Evolutionary conservation across 2,888 invertebrate species (phyloP), one percentile per base, ranked within the genome.

Genomic region (Megamerina dolium): DNA sequence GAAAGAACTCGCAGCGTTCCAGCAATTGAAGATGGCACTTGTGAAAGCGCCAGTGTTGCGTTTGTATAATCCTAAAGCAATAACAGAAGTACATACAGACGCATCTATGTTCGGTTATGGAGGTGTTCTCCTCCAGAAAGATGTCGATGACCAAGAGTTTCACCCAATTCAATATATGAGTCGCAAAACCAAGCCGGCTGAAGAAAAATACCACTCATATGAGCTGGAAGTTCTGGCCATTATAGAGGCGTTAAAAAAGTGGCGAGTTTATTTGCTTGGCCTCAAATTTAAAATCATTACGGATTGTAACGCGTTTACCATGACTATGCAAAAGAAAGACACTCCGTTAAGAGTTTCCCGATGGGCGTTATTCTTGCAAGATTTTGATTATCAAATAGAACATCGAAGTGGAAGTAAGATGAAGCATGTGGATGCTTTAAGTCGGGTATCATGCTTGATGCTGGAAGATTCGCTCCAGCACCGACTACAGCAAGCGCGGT

Each of bases 121-220:
- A 8, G 52, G 16, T 56, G 60, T 5, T 60, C 64, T 38, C 45
- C 56, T 61, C 32, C 55, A 56, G 43, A 48, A 43, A 26, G 35
- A 49, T 13, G 23, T 33, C 10, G 47, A 49, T 20, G 47, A 49
- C n/a, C n/a, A n/a, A n/a, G n/a, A n/a, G n/a, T n/a, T n/a, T n/a
- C n/a, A n/a, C n/a, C n/a, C n/a, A n/a, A n/a, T 36, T 4, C 37
- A 30, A 14, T 29, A 26, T 52, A 8, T 51, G 50, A 55, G 54
- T 17, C 30, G 46, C 3, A 52, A 49, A 39, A 52, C 48, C 4
- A 38, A 29, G 3, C 31, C 35, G 1, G 40, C 42, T 5, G 46
- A 54, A 23, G 29, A 46, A 14, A 49, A 43, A 17, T 54, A 47
- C 17, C 43, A 44, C 8, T 60, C n/a, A n/a, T n/a, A n/a, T n/a